These are phyloP conservation scores for Neocloeon triangulifer DNA, from an alignment of 1,140 invertebrate species.

Conservation along the genomic window DNA sequence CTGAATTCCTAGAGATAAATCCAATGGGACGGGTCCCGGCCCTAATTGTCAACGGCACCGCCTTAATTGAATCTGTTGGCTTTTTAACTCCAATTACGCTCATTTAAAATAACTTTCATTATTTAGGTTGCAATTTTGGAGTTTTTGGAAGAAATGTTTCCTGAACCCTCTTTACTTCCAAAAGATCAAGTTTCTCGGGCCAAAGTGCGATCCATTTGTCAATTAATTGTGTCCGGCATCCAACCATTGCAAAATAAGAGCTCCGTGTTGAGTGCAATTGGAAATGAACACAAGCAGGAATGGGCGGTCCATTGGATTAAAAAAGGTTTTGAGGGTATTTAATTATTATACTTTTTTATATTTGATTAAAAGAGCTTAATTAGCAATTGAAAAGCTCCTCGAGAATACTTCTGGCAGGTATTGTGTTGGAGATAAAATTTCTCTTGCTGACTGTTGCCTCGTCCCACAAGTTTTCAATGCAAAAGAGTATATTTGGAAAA, in stretches of 20 bases:
- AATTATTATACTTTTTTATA: not conserved
- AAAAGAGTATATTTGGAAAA: slow-evolving; percentile 33
- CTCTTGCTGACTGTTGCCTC: slow-evolving; percentile 83
- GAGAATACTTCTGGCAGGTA: slow-evolving; percentile 72
- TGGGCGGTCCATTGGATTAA: slow-evolving; percentile 89
- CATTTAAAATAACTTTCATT: too few relatives aligned
- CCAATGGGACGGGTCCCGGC: slow-evolving; percentile 87
- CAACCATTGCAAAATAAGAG: slow-evolving; percentile 87
- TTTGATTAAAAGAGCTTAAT: too few relatives aligned
- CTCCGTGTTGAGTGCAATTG: slow-evolving; percentile 63
- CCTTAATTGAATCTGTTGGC: slow-evolving; percentile 62
- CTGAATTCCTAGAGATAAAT: slow-evolving; percentile 74
- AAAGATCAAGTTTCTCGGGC: slow-evolving; percentile 65
- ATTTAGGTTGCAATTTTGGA: slow-evolving; percentile 57
- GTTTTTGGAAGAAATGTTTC: slow-evolving; percentile 81
- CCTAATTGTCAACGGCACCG: slow-evolving; percentile 63
- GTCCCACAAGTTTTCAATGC: slow-evolving; percentile 88
- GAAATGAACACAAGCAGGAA: slow-evolving; percentile 64
- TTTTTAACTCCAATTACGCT: not conserved
- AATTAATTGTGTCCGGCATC: slow-evolving; percentile 77
- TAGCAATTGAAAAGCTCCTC: slow-evolving; percentile 71
- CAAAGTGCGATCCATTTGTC: slow-evolving; percentile 51
- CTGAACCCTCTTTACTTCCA: slow-evolving; percentile 62
- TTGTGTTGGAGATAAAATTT: slow-evolving; percentile 81
- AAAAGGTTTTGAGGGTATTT: slow-evolving; percentile 37